These are phyloP conservation scores for Alloscopus bannaensis DNA, from an alignment of 2,888 invertebrate genomes.

Conservation along the genomic window DNA sequence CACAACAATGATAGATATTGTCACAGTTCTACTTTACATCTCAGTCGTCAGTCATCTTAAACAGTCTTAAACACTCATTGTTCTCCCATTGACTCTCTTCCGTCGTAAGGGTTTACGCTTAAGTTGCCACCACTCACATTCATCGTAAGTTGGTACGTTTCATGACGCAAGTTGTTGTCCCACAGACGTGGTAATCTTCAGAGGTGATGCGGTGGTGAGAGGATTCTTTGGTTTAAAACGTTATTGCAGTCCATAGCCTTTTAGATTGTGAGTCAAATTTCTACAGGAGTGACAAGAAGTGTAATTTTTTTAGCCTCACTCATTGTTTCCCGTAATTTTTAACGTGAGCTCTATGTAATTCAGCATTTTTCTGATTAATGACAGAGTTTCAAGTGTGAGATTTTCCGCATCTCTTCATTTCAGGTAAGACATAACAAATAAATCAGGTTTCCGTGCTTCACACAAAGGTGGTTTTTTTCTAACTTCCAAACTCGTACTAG, in stretches of 20 bases:
- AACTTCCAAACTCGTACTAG: background rate
- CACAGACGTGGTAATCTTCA: background rate
- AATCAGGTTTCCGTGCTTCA: background rate
- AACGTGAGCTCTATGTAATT: background rate
- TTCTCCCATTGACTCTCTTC: background rate
- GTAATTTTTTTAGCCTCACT: background rate
- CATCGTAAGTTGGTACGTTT: background rate
- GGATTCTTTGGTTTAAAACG: background rate
- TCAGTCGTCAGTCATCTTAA: background rate
- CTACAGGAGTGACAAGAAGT: background rate
- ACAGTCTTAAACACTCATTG: background rate
- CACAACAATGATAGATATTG: background rate
- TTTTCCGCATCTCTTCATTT: background rate
- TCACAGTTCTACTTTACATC: background rate
- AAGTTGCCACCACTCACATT: background rate
- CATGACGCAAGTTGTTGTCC: background rate
- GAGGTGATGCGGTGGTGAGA: background rate
- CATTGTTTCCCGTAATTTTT: background rate
- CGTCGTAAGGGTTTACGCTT: background rate
- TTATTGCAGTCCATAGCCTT: background rate
- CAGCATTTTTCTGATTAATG: background rate
- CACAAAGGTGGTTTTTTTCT: background rate
- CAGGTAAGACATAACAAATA: background rate
- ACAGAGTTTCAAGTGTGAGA: background rate
- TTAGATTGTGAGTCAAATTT: constrained; percentile 1